Base-by-base conservation (phyloP, 2,797 vertebrate genomes). In the Melanotaenia maccullochi region DNA sequence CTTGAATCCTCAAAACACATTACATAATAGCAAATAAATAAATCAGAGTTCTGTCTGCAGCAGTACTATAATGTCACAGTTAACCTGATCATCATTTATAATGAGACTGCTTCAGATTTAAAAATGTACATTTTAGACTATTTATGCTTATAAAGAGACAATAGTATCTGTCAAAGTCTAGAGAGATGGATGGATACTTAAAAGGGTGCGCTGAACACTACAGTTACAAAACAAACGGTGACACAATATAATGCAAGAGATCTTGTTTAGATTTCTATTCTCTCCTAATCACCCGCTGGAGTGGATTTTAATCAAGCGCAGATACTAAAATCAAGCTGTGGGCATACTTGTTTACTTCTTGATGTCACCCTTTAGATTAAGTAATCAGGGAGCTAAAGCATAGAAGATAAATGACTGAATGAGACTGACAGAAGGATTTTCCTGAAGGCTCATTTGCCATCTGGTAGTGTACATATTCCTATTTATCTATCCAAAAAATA, bases 221-320 rank as follows among this genome's bases (percentile, higher is more conserved):
- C 11, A 3, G n/a, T 47, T 30, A 22, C 20, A 40, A 35, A 58
- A 59, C 3, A 36, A 65, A 59, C 60, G 35, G 60, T 9, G 58
- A 35, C 6, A 33, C 14, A 11, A 52, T 5, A 58, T 49, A 54
- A 33, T 9, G 6, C 11, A 40, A 38, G 35, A 42, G 9, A 38
- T 65, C 62, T 36, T 68, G 38, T 74, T 63, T 52, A 72, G 54
- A 68, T 47, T 74, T 42, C 14, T 44, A 14, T 33, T 69, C 16
- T 42, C 16, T 22, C 35, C 18, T 56, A 52, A 77, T 71, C 36
- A 74, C 33, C 35, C 22, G 56, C 11, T 49, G 51, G 12, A 76
- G 58, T 20, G 63, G 47, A 63, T 80, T 78, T 77, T 66, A 78
- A 78, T 82, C 33, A 70, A 68, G 47, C 65, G 28, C 60, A 73